Base-by-base conservation (phyloP, 2,888 invertebrate species). In the Pollenia griseotomentosa region DNA sequence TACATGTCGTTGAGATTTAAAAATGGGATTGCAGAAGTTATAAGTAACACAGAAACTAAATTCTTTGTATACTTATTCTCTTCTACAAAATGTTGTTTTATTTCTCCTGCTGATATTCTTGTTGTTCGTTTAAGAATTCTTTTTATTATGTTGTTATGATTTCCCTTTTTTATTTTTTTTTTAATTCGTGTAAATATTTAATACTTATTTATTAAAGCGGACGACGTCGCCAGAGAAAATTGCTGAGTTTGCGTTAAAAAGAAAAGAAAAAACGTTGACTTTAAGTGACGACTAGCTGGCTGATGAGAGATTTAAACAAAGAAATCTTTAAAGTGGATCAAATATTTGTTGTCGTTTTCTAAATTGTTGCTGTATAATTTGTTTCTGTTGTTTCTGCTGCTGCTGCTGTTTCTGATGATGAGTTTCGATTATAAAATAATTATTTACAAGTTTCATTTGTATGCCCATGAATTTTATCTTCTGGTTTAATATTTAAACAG, bases 381-480 rank as follows among this genome's bases (percentile, higher is more conserved):
- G 86, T 55, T 80, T 9, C 23, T 82, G 63, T 68, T 88, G 83
- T 84, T 86, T 83, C 86, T 88, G 88, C 70, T 88, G 59, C 44
- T 82, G 78, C 11, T 65, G 78, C 14, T 78, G 65, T 57, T 78
- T 66, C 14, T 79, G 89, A 75, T 89, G 86, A 55, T 88, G 88
- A 55, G 84, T 81, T 80, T 89, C 88, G 77, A 86, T 87, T 90
- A 81, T 88, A 90, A 90, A 89, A 88, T 88, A 88, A 88, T 88
- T 88, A 90, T 90, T 89, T 78, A 89, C 90, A 91, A 90, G 79
- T 91, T 91, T 90, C 91, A 91, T 90, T 90, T 90, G 90, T 88
- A 78, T 85, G 77, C 84, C 78, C 81, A 87, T 87, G 74, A 82
- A 82, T 74, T 44, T 77, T 61, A 4, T 61, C 33, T 57, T 65